Conservation (phyloP, 2,797 vertebrate genomes). For the Yasuhikotakia modesta region DNA sequence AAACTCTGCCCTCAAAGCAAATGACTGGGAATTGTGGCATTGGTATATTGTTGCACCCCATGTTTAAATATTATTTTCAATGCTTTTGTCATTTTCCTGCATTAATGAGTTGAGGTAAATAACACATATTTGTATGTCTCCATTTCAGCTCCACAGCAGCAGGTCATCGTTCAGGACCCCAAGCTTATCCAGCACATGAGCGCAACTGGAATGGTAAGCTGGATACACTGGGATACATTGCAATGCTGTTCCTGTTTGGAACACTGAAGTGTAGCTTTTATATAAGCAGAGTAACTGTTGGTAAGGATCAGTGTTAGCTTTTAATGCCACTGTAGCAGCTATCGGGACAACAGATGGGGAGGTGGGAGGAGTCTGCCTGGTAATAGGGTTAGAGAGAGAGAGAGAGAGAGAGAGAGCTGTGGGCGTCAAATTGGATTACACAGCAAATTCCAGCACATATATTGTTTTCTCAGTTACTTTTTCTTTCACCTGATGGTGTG, state of each 20-base stretch:
- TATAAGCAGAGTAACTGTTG: neutral
- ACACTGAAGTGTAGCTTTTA: neutral
- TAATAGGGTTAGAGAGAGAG: constrained; percentile 35
- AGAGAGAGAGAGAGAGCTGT: neutral
- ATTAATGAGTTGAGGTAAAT: neutral
- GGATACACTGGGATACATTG: neutral
- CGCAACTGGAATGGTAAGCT: constrained; percentile 93
- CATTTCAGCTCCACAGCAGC: constrained; percentile 88
- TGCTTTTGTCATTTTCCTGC: neutral
- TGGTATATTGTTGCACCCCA: no score
- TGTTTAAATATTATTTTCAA: neutral
- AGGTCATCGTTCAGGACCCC: constrained; percentile 94
- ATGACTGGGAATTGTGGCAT: no score
- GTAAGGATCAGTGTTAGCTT: neutral
- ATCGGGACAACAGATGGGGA: constrained; percentile 39
- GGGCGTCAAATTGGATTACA: constrained; percentile 47
- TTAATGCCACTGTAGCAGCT: neutral
- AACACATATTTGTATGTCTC: neutral
- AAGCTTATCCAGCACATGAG: constrained; percentile 95
- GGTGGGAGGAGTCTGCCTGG: constrained; percentile 16
- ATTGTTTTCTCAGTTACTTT: constrained; percentile 19
- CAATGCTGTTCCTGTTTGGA: neutral
- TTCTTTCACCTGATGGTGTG: neutral
- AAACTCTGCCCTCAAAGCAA: no score
- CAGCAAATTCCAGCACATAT: constrained; percentile 28